Conservation (phyloP, 2,888 invertebrate species). For the Margaritifera margaritifera region DNA sequence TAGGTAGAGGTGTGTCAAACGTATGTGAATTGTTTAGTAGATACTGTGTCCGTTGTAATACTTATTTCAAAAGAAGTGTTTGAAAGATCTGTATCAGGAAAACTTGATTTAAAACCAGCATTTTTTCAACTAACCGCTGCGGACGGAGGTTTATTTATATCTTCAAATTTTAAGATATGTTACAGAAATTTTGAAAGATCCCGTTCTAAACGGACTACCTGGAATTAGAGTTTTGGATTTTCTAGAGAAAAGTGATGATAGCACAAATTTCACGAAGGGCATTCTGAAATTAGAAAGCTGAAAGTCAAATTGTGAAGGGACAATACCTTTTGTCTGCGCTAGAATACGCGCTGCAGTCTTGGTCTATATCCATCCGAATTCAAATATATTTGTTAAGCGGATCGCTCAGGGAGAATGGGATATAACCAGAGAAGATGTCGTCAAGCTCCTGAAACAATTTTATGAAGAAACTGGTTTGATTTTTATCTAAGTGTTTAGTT, state of each 20-base stretch:
- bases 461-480: too few relatives aligned
- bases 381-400: not conserved
- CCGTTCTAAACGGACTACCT: not conserved
- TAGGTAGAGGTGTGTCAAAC: too few relatives aligned
- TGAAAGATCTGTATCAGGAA: too few relatives aligned
- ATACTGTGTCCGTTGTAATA: too few relatives aligned
- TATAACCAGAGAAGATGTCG: too few relatives aligned
- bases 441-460: too few relatives aligned
- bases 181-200: constrained; percentile 17
- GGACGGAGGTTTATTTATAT: constrained; percentile 15
- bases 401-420: too few relatives aligned
- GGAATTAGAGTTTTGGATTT: constrained; percentile 31
- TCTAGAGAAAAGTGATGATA: constrained; percentile 21
- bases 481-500: too few relatives aligned
- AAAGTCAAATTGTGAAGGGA: constrained; percentile 10
- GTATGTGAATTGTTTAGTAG: too few relatives aligned
- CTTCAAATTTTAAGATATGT: constrained; percentile 14
- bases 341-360: not conserved
- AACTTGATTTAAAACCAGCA: too few relatives aligned
- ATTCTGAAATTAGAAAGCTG: constrained; percentile 16
- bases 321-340: constrained; percentile 1
- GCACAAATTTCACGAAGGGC: constrained; percentile 16
- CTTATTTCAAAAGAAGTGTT: too few relatives aligned
- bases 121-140: constrained; percentile 1
- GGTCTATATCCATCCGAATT: constrained; percentile 6